These are phyloP conservation scores for Volucella inanis DNA, from an alignment of 2,888 invertebrate genomes.

Conservation along the genomic window DNA sequence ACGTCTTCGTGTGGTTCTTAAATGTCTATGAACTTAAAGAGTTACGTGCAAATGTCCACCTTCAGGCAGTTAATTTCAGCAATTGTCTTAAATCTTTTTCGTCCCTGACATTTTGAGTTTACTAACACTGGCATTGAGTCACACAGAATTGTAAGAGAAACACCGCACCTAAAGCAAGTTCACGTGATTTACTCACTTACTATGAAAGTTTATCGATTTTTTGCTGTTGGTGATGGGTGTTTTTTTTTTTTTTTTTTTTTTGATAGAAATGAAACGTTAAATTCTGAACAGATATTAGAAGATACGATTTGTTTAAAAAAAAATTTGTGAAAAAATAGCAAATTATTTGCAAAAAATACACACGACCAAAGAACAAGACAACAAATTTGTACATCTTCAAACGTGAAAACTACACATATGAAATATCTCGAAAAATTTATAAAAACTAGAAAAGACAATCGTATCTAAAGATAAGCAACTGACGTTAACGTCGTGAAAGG, in stretches of 20 bases:
- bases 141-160: slow-evolving; percentile 34
- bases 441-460: too few relatives aligned
- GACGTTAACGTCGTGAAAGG: too few relatives aligned
- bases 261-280: slow-evolving; percentile 16
- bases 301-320: too few relatives aligned
- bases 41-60: slow-evolving; percentile 57
- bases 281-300: background rate
- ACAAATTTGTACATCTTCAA: too few relatives aligned
- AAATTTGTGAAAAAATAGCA: too few relatives aligned
- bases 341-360: too few relatives aligned
- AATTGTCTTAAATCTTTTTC: slow-evolving; percentile 62
- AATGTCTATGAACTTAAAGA: slow-evolving; percentile 51
- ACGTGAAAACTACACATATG: too few relatives aligned
- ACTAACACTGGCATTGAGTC: slow-evolving; percentile 60
- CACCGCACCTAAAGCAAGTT: slow-evolving; percentile 61
- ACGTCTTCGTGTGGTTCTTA: slow-evolving; percentile 25
- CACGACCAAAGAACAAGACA: too few relatives aligned
- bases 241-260: background rate
- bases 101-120: slow-evolving; percentile 54
- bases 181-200: slow-evolving; percentile 51
- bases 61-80: slow-evolving; percentile 49
- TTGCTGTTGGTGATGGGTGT: background rate
- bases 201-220: slow-evolving; percentile 51
- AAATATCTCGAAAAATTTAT: too few relatives aligned
- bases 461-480: too few relatives aligned